Evolutionary conservation across 2,888 invertebrate genomes (phyloP).

Genomic region (Drosophila pseudotakahashii): DNA sequence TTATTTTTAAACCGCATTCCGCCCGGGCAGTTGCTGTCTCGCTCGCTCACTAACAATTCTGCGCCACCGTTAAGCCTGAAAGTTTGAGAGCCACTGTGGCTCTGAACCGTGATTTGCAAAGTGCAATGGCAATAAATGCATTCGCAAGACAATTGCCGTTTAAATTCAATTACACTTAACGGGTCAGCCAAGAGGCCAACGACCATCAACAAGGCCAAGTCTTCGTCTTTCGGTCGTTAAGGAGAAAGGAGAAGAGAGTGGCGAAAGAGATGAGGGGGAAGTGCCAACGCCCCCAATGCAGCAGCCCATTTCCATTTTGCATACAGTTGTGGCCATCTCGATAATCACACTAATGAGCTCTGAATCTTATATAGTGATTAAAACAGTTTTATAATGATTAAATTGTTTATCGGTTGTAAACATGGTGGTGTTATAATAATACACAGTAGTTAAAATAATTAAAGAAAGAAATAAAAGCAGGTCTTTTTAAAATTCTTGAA

Average conservation of each 20-base stretch:
- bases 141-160: slow-evolving; percentile 61
- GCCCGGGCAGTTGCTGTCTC: slow-evolving; percentile 52
- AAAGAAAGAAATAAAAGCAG: not conserved
- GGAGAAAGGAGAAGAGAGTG: slow-evolving; percentile 10
- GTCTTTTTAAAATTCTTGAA: too few species aligned
- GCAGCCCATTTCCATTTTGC: slow-evolving; percentile 2
- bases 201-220: slow-evolving; percentile 45
- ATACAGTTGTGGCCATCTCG: slow-evolving; percentile 7
- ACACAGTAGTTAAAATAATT: not conserved
- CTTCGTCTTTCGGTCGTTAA: slow-evolving; percentile 1
- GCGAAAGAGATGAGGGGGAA: slow-evolving; percentile 11
- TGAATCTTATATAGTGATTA: too few species aligned
- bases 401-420: not conserved
- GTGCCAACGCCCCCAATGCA: slow-evolving; percentile 41
- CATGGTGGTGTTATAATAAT: not conserved
- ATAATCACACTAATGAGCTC: slow-evolving; percentile 1
- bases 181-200: slow-evolving; percentile 62
- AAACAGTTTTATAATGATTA: not conserved
- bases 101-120: slow-evolving; percentile 19
- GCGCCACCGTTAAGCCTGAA: slow-evolving; percentile 31
- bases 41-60: slow-evolving; percentile 31
- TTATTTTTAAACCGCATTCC: slow-evolving; percentile 80
- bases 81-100: slow-evolving; percentile 40
- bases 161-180: slow-evolving; percentile 73
- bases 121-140: slow-evolving; percentile 42